Percentiles rank a stretch among this genome's conserved stretches.
These are phyloP conservation scores for Lordiphosa fenestrarum DNA, from an alignment of 2,888 invertebrate genomes.

Conservation along the genomic window DNA sequence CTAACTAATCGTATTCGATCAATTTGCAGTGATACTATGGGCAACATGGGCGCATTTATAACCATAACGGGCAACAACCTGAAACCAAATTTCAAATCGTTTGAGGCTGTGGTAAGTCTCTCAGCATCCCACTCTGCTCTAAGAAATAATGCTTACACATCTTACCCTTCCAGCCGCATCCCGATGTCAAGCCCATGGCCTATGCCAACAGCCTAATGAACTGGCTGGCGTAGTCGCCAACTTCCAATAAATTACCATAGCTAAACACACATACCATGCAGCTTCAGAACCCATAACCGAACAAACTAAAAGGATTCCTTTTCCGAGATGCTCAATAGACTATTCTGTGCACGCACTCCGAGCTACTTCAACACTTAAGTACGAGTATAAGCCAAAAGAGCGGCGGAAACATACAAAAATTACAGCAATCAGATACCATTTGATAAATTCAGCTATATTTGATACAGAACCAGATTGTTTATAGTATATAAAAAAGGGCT, in stretches of 20 bases:
- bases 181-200: slow-evolving; percentile 98
- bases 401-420: slow-evolving; percentile 17
- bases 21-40: slow-evolving; percentile 96
- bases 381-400: slow-evolving; percentile 23
- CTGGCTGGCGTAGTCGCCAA: slow-evolving; percentile 81
- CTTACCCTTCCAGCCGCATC: slow-evolving; percentile 88
- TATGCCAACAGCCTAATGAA: slow-evolving; percentile 94
- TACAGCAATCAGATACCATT: slow-evolving; percentile 42
- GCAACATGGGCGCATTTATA: slow-evolving; percentile 98
- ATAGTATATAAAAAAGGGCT: slow-evolving; percentile 49
- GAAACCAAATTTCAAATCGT: slow-evolving; percentile 93
- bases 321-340: slow-evolving; percentile 57
- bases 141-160: background rate
- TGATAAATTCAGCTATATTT: slow-evolving; percentile 62
- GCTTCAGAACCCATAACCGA: slow-evolving; percentile 48
- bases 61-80: slow-evolving; percentile 95
- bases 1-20: background rate
- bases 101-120: slow-evolving; percentile 94
- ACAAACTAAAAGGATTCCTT: slow-evolving; percentile 27
- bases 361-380: slow-evolving; percentile 37
- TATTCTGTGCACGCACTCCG: slow-evolving; percentile 33
- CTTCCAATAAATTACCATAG: slow-evolving; percentile 42
- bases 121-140: background rate
- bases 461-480: slow-evolving; percentile 57
- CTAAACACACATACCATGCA: slow-evolving; percentile 36